phyloP scores from a whole-genome alignment of 1,140 invertebrate genomes.

The Anthonomus grandis region DNA sequence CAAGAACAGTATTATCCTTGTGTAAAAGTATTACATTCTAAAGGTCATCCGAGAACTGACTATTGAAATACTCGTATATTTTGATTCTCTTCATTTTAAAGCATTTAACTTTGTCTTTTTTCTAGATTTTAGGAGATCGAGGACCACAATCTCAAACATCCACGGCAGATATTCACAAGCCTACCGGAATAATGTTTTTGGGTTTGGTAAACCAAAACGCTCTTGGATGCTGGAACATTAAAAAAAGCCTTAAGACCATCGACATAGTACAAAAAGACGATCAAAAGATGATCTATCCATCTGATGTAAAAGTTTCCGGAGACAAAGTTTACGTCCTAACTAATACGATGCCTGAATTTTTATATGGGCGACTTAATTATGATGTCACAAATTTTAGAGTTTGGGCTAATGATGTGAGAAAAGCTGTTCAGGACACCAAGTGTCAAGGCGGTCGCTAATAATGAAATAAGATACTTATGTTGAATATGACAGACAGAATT shows the following conservation, averaged over 20 bases:
- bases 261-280: constrained; percentile 58
- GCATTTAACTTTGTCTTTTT: constrained; percentile 40
- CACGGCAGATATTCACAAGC: constrained; percentile 57
- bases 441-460: constrained; percentile 29
- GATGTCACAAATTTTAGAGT: constrained; percentile 59
- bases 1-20: too few relatives aligned
- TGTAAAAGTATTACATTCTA: too few relatives aligned
- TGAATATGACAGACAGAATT: too few relatives aligned
- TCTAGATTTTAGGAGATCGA: constrained; percentile 56
- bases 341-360: constrained; percentile 58
- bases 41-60: too few relatives aligned
- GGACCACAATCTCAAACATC: constrained; percentile 60
- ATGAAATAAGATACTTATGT: too few relatives aligned
- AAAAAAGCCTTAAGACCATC: constrained; percentile 56
- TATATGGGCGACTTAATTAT: constrained; percentile 56
- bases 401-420: constrained; percentile 44
- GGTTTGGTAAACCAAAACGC: constrained; percentile 63
- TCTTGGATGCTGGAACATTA: constrained; percentile 67
- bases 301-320: constrained; percentile 49
- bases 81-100: too few relatives aligned
- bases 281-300: constrained; percentile 63
- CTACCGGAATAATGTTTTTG: constrained; percentile 59
- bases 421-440: constrained; percentile 35
- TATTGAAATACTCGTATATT: too few relatives aligned
- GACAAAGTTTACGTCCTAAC: constrained; percentile 59